These are phyloP conservation scores for Contarinia nasturtii DNA, from an alignment of 1,140 invertebrate genomes.

Conservation along the genomic window DNA sequence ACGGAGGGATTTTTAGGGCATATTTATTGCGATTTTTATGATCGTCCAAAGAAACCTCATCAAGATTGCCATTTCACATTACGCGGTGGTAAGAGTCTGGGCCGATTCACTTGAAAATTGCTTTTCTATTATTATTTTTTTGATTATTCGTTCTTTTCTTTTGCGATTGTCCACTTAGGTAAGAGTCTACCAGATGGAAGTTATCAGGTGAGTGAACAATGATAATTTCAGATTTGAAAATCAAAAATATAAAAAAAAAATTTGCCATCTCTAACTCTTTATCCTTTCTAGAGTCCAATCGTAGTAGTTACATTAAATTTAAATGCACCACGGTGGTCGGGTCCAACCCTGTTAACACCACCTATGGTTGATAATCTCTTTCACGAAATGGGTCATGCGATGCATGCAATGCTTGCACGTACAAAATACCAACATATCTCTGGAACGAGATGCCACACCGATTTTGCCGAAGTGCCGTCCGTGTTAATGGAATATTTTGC, in stretches of 20 bases:
- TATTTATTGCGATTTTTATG: constrained; percentile 96
- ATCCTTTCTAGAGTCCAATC: constrained; percentile 50
- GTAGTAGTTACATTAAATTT: constrained; percentile 90
- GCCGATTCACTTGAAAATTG: too few species aligned
- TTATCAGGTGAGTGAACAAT: constrained; percentile 47
- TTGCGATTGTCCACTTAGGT: too few species aligned
- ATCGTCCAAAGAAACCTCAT: constrained; percentile 71
- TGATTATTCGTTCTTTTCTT: too few species aligned
- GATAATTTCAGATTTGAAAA: neutral
- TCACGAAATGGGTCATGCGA: constrained; percentile 98
- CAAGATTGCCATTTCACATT: constrained; percentile 99
- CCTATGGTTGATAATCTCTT: constrained; percentile 89
- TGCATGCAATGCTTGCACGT: constrained; percentile 95
- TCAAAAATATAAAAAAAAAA: too few species aligned
- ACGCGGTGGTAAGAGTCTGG: constrained; percentile 79
- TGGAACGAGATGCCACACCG: constrained; percentile 89
- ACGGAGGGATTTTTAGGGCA: constrained; percentile 66
- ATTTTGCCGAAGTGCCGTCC: constrained; percentile 96
- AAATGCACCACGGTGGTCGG: constrained; percentile 46
- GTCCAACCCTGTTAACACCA: constrained; percentile 63
- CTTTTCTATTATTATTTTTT: too few species aligned
- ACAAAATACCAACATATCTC: constrained; percentile 94
- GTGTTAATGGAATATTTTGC: constrained; percentile 98
- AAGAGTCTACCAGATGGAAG: constrained; percentile 56
- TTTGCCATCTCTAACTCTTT: constrained; percentile 6